phyloP scores from a whole-genome alignment of 2,888 invertebrate species.

The Biston stratarius region DNA sequence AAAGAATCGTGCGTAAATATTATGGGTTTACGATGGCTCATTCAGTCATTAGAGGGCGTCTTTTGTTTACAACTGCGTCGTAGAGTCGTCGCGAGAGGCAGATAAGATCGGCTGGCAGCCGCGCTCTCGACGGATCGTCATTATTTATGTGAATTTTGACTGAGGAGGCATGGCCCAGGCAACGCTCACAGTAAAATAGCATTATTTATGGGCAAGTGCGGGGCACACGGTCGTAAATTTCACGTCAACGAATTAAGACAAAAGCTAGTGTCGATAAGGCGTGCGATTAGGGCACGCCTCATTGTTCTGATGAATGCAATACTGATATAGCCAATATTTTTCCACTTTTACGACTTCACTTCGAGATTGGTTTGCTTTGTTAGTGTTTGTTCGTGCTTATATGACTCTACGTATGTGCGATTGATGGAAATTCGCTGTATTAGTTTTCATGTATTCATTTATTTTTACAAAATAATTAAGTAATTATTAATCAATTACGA shows the following conservation, averaged over 20 bases:
- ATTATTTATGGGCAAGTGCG: conserved; percentile 80
- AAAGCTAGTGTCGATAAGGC: conserved; percentile 78
- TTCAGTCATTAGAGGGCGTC: conserved; percentile 81
- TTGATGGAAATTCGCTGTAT: conserved; percentile 20
- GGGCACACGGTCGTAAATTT: conserved; percentile 74
- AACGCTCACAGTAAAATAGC: conserved; percentile 71
- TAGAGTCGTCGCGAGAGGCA: conserved; percentile 69
- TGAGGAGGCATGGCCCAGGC: conserved; percentile 63
- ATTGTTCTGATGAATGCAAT: conserved; percentile 74
- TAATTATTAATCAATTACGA: no score
- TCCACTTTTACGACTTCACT: conserved; percentile 73
- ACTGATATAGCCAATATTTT: conserved; percentile 75
- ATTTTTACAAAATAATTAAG: no score
- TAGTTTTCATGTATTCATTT: background rate
- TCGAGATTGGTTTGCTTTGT: conserved; percentile 61
- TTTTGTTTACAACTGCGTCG: conserved; percentile 81
- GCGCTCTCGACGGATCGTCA: conserved; percentile 70
- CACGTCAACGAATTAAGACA: conserved; percentile 82
- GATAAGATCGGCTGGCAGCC: conserved; percentile 78
- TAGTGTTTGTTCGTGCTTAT: conserved; percentile 42
- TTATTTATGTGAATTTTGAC: conserved; percentile 85
- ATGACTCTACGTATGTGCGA: conserved; percentile 27
- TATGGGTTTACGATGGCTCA: conserved; percentile 82
- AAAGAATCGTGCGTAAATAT: conserved; percentile 82
- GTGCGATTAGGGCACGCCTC: conserved; percentile 74